Conservation (phyloP, 23 tunicate genomes). For the Styela plicata region DNA sequence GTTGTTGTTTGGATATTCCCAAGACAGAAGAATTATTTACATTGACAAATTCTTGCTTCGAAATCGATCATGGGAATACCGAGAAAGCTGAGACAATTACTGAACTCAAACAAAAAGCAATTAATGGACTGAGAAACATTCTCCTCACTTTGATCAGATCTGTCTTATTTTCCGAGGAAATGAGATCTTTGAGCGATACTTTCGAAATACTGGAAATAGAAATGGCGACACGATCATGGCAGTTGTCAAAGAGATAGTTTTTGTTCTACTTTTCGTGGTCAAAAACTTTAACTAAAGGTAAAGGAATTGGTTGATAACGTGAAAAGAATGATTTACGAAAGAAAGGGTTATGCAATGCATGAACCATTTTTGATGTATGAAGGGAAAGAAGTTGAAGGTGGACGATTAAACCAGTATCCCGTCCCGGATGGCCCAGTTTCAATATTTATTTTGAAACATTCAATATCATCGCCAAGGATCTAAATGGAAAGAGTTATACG, state of each 20-base stretch:
- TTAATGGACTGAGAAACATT: background rate
- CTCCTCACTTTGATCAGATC: background rate
- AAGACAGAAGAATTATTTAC: too few relatives aligned
- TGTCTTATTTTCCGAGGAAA: background rate
- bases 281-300: background rate
- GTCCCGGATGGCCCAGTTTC: background rate
- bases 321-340: background rate
- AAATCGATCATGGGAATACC: too few relatives aligned
- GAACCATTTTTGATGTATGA: background rate
- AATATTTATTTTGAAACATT: background rate
- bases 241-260: background rate
- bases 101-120: background rate
- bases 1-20: too few relatives aligned
- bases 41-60: too few relatives aligned
- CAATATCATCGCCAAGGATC: background rate
- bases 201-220: background rate
- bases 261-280: background rate
- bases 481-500: background rate
- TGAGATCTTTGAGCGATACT: background rate
- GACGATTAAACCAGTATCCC: background rate
- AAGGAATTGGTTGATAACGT: background rate
- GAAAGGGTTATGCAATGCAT: background rate
- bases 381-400: background rate
- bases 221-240: background rate
- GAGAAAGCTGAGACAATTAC: background rate